A percentile compares a stretch with the other conserved stretches of the same genome.
These are phyloP conservation scores for Actinopyga echinites DNA, from an alignment of 53 echinoderm and acorn worm genomes.

Conservation along the genomic window DNA sequence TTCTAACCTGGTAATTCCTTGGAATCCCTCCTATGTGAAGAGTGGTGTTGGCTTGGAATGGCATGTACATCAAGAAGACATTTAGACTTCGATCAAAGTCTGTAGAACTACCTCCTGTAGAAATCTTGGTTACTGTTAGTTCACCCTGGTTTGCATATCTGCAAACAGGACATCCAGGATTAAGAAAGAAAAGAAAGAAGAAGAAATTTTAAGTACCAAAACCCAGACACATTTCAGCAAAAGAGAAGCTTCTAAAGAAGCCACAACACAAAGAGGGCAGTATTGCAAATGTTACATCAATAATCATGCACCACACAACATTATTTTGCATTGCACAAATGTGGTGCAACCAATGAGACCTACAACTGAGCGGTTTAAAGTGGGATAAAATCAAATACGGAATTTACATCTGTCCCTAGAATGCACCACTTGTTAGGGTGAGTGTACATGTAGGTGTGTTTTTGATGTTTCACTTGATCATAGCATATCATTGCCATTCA, in stretches of 20 bases:
- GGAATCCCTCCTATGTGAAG: conserved; percentile 85
- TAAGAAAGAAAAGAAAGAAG: background rate
- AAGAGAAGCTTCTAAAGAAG: background rate
- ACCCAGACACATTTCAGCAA: background rate
- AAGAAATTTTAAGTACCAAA: background rate
- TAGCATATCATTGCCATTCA: too few species aligned
- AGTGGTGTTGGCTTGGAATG: conserved; percentile 50
- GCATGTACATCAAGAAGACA: conserved; percentile 63
- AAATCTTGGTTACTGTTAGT: conserved; percentile 74
- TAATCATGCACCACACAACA: too few species aligned
- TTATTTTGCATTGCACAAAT: too few species aligned
- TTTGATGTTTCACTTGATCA: too few species aligned
- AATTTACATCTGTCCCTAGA: too few species aligned
- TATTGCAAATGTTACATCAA: too few species aligned
- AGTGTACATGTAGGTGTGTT: too few species aligned
- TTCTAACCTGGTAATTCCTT: conserved; percentile 59
- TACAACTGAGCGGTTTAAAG: too few species aligned
- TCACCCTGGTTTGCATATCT: conserved; percentile 91
- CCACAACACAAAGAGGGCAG: too few species aligned
- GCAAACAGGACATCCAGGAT: background rate
- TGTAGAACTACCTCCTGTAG: conserved; percentile 84
- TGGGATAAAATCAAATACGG: too few species aligned
- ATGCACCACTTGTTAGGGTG: too few species aligned
- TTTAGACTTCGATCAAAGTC: conserved; percentile 61
- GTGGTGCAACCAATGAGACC: too few species aligned